These are phyloP conservation scores for Pammene aurita DNA, from an alignment of 2,888 invertebrate genomes.

Conservation along the genomic window DNA sequence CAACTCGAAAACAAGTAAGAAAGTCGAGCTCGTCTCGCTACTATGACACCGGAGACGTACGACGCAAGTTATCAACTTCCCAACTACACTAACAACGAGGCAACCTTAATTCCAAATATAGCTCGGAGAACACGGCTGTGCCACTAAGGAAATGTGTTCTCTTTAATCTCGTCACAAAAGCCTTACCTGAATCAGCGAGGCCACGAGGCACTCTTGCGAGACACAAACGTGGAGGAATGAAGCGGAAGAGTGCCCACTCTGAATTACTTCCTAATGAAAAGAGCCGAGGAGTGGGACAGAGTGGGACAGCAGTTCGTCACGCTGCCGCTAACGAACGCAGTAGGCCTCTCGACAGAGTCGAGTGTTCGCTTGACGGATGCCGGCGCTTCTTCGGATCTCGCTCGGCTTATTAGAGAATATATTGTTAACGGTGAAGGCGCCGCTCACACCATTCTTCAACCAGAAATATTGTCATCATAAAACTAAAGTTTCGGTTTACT, in stretches of 20 bases:
- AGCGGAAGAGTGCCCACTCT: constrained; percentile 80
- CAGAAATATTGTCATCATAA: not conserved
- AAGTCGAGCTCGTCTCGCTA: constrained; percentile 30
- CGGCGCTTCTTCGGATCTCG: constrained; percentile 44
- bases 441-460: constrained; percentile 22
- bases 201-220: constrained; percentile 71
- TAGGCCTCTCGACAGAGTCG: constrained; percentile 67
- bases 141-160: constrained; percentile 75
- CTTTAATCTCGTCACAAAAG: constrained; percentile 83
- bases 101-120: constrained; percentile 74
- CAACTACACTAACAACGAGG: constrained; percentile 49
- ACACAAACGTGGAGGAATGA: constrained; percentile 79
- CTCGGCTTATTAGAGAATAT: constrained; percentile 50
- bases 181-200: constrained; percentile 79
- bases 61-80: constrained; percentile 37
- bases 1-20: constrained; percentile 28
- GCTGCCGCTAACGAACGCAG: constrained; percentile 80
- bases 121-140: constrained; percentile 62
- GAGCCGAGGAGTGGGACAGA: constrained; percentile 75
- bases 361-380: constrained; percentile 63
- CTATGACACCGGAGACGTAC: constrained; percentile 41
- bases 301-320: constrained; percentile 69
- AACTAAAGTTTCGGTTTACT: constrained; percentile 5
- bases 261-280: constrained; percentile 84
- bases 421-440: constrained; percentile 38